Evolutionary conservation across 2,113 vertebrate species (phyloP).

Genomic region (Scytalopus superciliaris): DNA sequence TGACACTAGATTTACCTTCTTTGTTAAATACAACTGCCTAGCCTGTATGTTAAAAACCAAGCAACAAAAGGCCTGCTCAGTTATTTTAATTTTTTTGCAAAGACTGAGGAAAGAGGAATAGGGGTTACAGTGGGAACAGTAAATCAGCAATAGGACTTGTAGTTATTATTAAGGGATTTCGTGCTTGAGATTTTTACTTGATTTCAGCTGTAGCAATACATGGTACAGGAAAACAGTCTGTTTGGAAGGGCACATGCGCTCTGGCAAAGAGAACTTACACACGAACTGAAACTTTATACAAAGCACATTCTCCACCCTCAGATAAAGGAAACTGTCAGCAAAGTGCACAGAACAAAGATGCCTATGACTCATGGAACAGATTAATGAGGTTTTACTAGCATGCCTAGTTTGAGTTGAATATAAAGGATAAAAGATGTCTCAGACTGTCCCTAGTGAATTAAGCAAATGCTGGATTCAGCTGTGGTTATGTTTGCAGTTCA

Average conservation of each 20-base stretch:
- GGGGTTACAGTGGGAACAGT: not conserved
- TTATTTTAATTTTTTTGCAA: not conserved
- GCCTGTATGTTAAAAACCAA: not conserved
- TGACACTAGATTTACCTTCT: not conserved
- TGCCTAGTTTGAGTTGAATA: slow-evolving; percentile 3
- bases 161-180: not conserved
- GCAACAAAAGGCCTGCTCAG: not conserved
- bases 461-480: slow-evolving; percentile 1
- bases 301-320: slow-evolving; percentile 39
- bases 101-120: not conserved
- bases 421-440: slow-evolving; percentile 23
- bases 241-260: not conserved
- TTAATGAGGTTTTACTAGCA: slow-evolving; percentile 9
- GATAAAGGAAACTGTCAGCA: slow-evolving; percentile 28
- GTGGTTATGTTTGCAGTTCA: not conserved
- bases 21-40: not conserved
- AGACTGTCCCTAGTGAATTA: not conserved
- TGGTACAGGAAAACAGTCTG: not conserved
- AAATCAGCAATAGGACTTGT: not conserved
- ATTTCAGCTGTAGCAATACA: not conserved
- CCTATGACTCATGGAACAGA: slow-evolving; percentile 50
- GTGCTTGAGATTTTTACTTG: not conserved
- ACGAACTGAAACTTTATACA: not conserved
- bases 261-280: not conserved
- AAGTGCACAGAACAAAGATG: not conserved